These are phyloP conservation scores for Drosophila ambigua DNA, from an alignment of 1,140 invertebrate genomes.

Conservation along the genomic window DNA sequence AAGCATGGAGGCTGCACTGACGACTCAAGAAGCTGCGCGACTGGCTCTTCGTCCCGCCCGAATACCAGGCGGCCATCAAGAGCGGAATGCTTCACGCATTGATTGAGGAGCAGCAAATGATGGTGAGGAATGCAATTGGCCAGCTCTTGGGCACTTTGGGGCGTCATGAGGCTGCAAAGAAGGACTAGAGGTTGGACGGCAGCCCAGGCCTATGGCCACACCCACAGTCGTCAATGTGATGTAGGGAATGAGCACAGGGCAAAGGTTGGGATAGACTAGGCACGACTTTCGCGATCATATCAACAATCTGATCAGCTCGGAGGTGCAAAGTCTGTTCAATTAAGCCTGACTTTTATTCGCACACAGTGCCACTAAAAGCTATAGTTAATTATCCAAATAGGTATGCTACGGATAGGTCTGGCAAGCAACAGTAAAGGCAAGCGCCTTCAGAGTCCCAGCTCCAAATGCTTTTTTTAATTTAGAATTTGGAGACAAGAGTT, in stretches of 20 bases:
- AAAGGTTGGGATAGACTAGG: slow-evolving; percentile 86
- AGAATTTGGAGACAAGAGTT: too few relatives aligned
- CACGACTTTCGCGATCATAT: too few relatives aligned
- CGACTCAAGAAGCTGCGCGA: slow-evolving; percentile 86
- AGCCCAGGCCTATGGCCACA: slow-evolving; percentile 62
- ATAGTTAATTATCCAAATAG: too few relatives aligned
- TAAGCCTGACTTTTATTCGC: too few relatives aligned
- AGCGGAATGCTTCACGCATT: slow-evolving; percentile 86
- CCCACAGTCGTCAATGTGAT: slow-evolving; percentile 71
- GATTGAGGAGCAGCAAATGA: slow-evolving; percentile 86
- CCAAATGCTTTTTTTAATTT: too few relatives aligned
- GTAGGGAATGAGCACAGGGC: slow-evolving; percentile 69
- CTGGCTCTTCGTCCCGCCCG: slow-evolving; percentile 86
- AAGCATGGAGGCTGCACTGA: too few relatives aligned
- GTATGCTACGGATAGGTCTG: too few relatives aligned
- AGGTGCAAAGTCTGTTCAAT: too few relatives aligned
- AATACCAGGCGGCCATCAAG: slow-evolving; percentile 85
- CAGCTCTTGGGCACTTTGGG: slow-evolving; percentile 88
- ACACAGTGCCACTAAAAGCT: slow-evolving; percentile 84
- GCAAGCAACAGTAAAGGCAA: too few relatives aligned
- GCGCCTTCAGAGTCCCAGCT: too few relatives aligned
- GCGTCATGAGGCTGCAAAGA: slow-evolving; percentile 88
- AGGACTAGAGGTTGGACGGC: slow-evolving; percentile 87
- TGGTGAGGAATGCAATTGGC: slow-evolving; percentile 87
- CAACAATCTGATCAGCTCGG: too few relatives aligned